Conservation (phyloP, 1,140 invertebrate species). For the Cryptotermes secundus region DNA sequence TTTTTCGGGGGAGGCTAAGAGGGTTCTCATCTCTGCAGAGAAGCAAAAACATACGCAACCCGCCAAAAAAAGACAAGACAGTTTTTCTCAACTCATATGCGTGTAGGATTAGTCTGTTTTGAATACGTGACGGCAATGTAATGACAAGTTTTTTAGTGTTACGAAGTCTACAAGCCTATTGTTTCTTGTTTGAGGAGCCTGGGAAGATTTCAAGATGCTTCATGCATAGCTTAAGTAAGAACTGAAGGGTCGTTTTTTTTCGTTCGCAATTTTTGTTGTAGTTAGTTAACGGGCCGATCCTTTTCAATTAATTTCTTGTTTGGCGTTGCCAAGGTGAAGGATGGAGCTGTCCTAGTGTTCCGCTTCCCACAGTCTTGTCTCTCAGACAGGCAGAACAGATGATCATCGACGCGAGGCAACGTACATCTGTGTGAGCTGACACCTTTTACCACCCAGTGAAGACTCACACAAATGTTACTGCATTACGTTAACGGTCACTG, state of each 20-base stretch:
- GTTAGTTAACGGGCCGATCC: not conserved
- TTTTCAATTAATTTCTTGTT: slow-evolving; percentile 20
- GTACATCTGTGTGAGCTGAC: not conserved
- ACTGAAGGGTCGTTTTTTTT: not conserved
- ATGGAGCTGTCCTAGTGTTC: slow-evolving; percentile 4
- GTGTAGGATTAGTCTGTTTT: not conserved
- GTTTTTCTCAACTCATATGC: not conserved
- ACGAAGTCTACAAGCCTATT: not conserved
- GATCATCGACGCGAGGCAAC: not conserved
- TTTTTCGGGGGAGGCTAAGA: not conserved
- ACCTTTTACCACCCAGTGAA: no score
- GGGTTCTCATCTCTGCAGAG: not conserved
- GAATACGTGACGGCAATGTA: slow-evolving; percentile 11
- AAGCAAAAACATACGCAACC: not conserved
- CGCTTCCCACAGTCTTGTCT: slow-evolving; percentile 5
- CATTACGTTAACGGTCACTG: no score
- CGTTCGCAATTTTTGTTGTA: slow-evolving; percentile 1
- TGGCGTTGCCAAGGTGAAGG: not conserved
- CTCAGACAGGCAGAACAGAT: not conserved
- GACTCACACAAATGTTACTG: no score
- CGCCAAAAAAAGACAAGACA: not conserved
- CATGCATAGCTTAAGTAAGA: not conserved
- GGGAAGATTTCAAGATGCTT: not conserved
- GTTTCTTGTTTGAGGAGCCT: not conserved
- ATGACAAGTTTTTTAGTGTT: not conserved